A percentile compares a stretch with the other conserved stretches of the same genome.
Evolutionary conservation across 2,888 invertebrate species (phyloP).

Genomic region (Cheilosia soror): DNA sequence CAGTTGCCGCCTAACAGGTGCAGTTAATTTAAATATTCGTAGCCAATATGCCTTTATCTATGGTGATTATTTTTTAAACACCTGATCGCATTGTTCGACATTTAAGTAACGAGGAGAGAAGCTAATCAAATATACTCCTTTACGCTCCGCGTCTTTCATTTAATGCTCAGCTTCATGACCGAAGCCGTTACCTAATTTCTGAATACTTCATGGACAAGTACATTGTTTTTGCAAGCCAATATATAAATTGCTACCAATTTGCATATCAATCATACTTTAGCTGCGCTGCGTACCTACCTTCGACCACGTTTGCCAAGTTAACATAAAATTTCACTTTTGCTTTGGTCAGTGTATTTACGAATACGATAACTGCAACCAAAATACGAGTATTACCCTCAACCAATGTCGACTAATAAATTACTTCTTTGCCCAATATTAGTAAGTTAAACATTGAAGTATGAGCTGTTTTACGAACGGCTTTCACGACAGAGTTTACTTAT

Average conservation of each 20-base stretch:
- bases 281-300: not conserved
- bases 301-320: not conserved
- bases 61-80: too few species aligned
- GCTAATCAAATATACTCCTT: too few species aligned
- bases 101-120: too few species aligned
- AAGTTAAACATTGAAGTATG: not conserved
- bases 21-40: too few species aligned
- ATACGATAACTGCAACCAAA: constrained; percentile 11
- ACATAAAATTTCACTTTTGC: constrained; percentile 31
- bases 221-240: not conserved
- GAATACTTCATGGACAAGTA: constrained; percentile 39
- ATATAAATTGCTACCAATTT: not conserved
- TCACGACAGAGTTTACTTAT: not conserved
- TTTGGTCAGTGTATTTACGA: constrained; percentile 15
- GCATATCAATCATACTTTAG: constrained; percentile 9
- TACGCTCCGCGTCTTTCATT: too few species aligned
- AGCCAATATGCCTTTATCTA: too few species aligned
- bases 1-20: too few species aligned
- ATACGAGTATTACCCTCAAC: not conserved
- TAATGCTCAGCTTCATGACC: not conserved
- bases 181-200: constrained; percentile 42
- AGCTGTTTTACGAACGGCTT: not conserved
- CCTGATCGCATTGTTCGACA: too few species aligned
- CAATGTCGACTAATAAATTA: not conserved
- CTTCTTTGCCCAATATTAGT: not conserved